These are phyloP conservation scores for Andricus curvator DNA, from an alignment of 2,888 invertebrate species.

Conservation along the genomic window DNA sequence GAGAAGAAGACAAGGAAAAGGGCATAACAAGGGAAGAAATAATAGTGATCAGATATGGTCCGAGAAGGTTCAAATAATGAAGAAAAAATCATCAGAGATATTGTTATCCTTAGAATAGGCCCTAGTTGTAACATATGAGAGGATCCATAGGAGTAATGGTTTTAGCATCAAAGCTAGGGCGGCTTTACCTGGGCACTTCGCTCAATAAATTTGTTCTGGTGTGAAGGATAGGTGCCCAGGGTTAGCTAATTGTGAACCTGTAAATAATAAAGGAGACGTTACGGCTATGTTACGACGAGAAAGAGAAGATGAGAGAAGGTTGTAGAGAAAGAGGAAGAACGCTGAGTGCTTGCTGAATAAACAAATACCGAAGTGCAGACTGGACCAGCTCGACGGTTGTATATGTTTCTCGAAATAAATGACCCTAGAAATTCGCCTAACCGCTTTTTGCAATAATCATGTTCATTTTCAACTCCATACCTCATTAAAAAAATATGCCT, in stretches of 20 bases:
- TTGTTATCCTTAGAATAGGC: too few species aligned
- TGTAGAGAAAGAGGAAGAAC: slow-evolving; percentile 49
- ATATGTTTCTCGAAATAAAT: not conserved
- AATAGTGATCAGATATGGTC: too few species aligned
- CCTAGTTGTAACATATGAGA: not conserved
- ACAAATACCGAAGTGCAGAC: slow-evolving; percentile 70
- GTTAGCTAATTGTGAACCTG: slow-evolving; percentile 72
- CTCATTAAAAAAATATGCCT: not conserved
- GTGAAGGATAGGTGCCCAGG: slow-evolving; percentile 72
- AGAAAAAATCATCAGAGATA: too few species aligned
- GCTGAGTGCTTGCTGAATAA: slow-evolving; percentile 76
- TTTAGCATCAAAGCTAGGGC: not conserved
- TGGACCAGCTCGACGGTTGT: not conserved
- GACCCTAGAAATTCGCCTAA: not conserved
- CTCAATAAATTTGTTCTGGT: slow-evolving; percentile 71
- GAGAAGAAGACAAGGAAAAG: too few species aligned
- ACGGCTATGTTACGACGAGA: slow-evolving; percentile 21
- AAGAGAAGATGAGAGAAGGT: not conserved
- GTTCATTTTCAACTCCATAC: not conserved
- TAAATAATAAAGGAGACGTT: slow-evolving; percentile 69
- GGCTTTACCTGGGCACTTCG: slow-evolving; percentile 59
- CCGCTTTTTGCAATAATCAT: not conserved
- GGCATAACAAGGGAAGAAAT: too few species aligned
- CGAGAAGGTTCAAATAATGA: too few species aligned
- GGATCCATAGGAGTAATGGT: slow-evolving; percentile 47